Evolutionary conservation across 2,888 invertebrate species (phyloP), one percentile per base, ranked within the genome.

Genomic region (Herminia tarsipennalis): DNA sequence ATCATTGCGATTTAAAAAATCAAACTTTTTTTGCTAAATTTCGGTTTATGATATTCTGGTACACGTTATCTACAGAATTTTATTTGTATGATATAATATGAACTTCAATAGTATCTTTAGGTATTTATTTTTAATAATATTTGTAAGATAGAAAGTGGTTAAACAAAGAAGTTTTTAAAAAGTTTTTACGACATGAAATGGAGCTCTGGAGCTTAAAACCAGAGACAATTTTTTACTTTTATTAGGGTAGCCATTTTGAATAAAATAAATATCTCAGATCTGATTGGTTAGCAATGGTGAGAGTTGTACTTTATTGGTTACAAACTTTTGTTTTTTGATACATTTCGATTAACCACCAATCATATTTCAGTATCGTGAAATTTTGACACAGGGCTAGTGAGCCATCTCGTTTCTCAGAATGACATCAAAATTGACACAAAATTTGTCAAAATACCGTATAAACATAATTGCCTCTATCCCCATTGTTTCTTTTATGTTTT

Each of bases 361-460:
- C 22, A 29, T 8, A 28, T 14, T 4, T 21, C 5, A 34, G 0
- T 38, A 14, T 6, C 3, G 13, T 9, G 9, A 8, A 21, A 30
- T 35, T 59, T 66, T 66, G 66, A 66, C 66, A 62, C 41, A 43
- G 25, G 25, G 40, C 10, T 13, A 52, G 43, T 48, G 38, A 68
- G 58, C 67, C 70, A 65, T 65, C 67, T 68, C 65, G 62, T 70
- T 64, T 55, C 46, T 27, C 3, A 18, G 37, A 42, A 45, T 68
- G 65, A 68, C 65, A 66, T 46, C 57, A 62, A 66, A 75, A 61
- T 74, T 81, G 82, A 83, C 82, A 86, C 78, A 83, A 86, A 86
- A 83, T 82, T 88, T 87, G 86, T 86, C 89, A 89, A 88, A 89
- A 88, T 86, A 89, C 83, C 82, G 81, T 86, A 74, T 81, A 83